A percentile compares a stretch with the other conserved stretches of the same genome.
Conservation (phyloP, 2,797 vertebrate genomes). For the Podarcis siculus region DNA sequence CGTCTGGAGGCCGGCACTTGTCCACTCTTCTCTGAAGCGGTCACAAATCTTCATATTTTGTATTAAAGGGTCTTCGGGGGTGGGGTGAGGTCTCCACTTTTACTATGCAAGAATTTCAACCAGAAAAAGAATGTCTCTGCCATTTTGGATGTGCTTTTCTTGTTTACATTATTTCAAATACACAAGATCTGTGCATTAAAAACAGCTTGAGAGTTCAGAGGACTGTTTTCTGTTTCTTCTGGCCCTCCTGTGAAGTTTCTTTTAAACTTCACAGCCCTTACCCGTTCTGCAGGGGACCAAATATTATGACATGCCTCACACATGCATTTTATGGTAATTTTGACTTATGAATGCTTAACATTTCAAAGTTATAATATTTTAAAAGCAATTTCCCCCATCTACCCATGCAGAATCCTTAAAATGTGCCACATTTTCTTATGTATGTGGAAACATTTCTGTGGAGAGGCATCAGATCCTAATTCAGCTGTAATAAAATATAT, state of each 20-base stretch:
- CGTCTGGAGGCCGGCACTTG: too few species aligned
- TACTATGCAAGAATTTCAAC: not conserved
- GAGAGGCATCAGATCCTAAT: not conserved
- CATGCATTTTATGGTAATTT: constrained; percentile 12
- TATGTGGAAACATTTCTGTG: not conserved
- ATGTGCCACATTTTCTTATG: not conserved
- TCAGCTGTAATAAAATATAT: not conserved
- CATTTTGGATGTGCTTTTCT: not conserved
- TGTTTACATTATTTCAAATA: not conserved
- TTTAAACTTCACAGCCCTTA: not conserved
- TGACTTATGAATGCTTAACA: not conserved
- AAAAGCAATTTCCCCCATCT: not conserved
- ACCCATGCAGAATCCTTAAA: not conserved
- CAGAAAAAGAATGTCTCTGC: not conserved
- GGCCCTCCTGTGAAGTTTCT: not conserved
- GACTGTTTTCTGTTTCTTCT: not conserved
- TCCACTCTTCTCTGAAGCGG: too few species aligned
- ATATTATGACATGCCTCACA: not conserved
- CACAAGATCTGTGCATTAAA: not conserved
- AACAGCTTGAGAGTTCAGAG: not conserved
- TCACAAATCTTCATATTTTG: not conserved
- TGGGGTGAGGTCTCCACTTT: not conserved
- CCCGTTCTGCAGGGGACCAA: not conserved
- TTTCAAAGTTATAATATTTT: not conserved
- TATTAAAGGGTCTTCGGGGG: not conserved